Evolutionary conservation across 2,888 invertebrate species (phyloP).

Genomic region (Drosophila pseudotalamancana): DNA sequence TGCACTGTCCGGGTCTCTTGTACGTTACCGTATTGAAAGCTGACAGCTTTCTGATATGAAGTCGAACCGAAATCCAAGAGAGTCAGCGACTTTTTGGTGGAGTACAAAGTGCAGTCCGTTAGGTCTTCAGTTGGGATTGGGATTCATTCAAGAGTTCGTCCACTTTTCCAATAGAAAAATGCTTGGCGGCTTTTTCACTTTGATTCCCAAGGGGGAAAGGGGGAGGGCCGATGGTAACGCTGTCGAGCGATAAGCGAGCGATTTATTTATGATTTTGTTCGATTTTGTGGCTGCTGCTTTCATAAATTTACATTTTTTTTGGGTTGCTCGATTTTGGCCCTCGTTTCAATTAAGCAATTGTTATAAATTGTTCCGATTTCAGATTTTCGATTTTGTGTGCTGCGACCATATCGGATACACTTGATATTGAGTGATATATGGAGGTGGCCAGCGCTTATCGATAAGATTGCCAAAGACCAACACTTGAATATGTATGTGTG

Average conservation of each 20-base stretch:
- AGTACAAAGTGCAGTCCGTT: constrained; percentile 37
- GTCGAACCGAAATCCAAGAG: constrained; percentile 4
- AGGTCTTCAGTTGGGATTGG: constrained; percentile 24
- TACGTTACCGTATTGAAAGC: constrained; percentile 23
- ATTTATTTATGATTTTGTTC: constrained; percentile 75
- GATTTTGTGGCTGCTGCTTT: constrained; percentile 59
- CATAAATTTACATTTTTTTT: constrained; percentile 69
- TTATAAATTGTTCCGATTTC: constrained; percentile 67
- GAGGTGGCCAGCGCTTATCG: constrained; percentile 33
- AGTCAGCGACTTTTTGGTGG: constrained; percentile 15
- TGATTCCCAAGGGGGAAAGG: constrained; percentile 45
- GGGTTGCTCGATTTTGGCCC: constrained; percentile 24
- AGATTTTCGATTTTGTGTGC: too few species aligned
- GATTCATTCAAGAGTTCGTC: constrained; percentile 18
- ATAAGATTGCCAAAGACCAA: constrained; percentile 57
- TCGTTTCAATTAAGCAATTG: constrained; percentile 75
- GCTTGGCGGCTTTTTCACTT: constrained; percentile 62
- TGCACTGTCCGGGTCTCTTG: constrained; percentile 23
- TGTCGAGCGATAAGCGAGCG: constrained; percentile 63
- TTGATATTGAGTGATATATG: constrained; percentile 71
- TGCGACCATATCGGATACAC: constrained; percentile 46
- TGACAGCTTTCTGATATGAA: constrained; percentile 42
- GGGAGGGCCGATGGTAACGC: too few species aligned
- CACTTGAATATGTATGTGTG: background rate
- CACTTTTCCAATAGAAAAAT: constrained; percentile 54